Base-by-base conservation (phyloP, 2,888 invertebrate species). In the Xanthorhoe designata region DNA sequence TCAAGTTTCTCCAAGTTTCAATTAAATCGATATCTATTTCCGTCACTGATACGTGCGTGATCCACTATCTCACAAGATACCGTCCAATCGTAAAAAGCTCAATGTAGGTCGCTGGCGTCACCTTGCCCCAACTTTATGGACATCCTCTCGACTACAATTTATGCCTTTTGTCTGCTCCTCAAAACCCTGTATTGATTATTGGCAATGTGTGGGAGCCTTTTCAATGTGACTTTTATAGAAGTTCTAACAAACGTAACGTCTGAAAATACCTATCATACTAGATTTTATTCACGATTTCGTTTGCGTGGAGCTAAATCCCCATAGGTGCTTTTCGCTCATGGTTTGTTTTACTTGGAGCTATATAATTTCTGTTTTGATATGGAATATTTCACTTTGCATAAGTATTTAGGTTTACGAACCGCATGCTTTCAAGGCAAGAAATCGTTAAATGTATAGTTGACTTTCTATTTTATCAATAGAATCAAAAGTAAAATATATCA, bases 61-160 rank as follows among this genome's bases (percentile, higher is more conserved):
- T 88, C 84, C 87, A 85, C 86, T 86, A 88, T 89, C 88, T 88
- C 86, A 85, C 83, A 86, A 86, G 87, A 92, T 91, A 91, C 83
- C 83, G 86, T 86, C 87, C 88, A 86, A 84, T 85, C 87, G 88
- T 91, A 92, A 92, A 92, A 91, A 87, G 79, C 80, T 82, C 82
- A 82, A 88, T 87, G 83, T 90, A 84, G 90, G 88, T 80, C 89
- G 78, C 83, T 82, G 80, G 75, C 82, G 80, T 89, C 89, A 88
- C 89, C 87, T 88, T 84, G 79, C 84, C 84, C 47, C 17, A 47
- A 86, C 78, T 91, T 90, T 90, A 89, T 87, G 84, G 82, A 82
- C 85, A 88, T 88, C 86, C 84, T 82, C 85, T 81, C 82, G 85
- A 84, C 86, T 85, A 80, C 85, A 86, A 87, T 90, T 91, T 89